Conservation (phyloP, 2,888 invertebrate genomes). For the Morpho helenor region DNA sequence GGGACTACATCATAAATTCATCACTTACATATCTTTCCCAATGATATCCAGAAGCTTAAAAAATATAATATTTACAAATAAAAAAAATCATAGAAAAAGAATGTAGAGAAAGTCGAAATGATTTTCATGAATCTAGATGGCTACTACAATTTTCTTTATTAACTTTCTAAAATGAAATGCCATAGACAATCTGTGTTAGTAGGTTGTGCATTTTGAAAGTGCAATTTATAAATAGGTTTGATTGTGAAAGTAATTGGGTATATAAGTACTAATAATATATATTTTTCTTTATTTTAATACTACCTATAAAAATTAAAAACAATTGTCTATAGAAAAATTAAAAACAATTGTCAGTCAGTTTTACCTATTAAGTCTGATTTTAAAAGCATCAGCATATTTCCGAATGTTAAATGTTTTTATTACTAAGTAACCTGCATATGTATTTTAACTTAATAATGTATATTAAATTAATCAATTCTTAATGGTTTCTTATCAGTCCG, state of each 20-base stretch:
- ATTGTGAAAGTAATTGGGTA: conserved; percentile 14
- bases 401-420: too few relatives aligned
- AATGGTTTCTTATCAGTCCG: too few relatives aligned
- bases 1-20: too few relatives aligned
- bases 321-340: too few relatives aligned
- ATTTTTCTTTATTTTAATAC: not conserved
- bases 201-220: conserved; percentile 17
- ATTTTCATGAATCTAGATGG: conserved; percentile 20
- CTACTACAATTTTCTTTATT: conserved; percentile 15
- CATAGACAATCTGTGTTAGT: conserved; percentile 21
- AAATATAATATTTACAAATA: not conserved
- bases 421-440: too few relatives aligned
- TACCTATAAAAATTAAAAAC: too few relatives aligned
- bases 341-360: too few relatives aligned
- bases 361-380: too few relatives aligned
- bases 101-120: conserved; percentile 3
- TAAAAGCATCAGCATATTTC: too few relatives aligned
- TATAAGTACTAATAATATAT: not conserved
- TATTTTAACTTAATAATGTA: too few relatives aligned
- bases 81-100: too few relatives aligned
- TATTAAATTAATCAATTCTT: too few relatives aligned
- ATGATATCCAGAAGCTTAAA: not conserved
- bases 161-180: conserved; percentile 23
- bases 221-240: conserved; percentile 3
- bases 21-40: not conserved